A percentile compares a stretch with the other conserved stretches of the same genome.
Conservation (phyloP, 2,888 invertebrate species). For the Patella caerulea region DNA sequence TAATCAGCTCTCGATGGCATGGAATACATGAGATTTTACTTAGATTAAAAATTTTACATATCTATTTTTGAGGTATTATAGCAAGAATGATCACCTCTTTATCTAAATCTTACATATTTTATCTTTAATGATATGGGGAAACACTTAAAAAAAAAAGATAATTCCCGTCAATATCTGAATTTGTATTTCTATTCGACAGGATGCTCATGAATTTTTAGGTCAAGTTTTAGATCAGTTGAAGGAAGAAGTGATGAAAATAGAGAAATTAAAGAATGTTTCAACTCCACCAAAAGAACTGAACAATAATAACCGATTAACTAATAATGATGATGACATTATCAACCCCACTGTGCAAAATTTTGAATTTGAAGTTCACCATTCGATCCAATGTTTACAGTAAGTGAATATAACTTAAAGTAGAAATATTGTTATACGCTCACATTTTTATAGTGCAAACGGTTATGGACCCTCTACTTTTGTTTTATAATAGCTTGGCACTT, state of each 20-base stretch:
- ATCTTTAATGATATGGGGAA: too few species aligned
- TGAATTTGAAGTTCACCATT: constrained; percentile 66
- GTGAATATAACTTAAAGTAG: constrained; percentile 13
- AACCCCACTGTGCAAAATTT: constrained; percentile 67
- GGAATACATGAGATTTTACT: too few species aligned
- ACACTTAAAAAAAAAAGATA: too few species aligned
- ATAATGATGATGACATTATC: constrained; percentile 27
- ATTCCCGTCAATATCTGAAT: neutral
- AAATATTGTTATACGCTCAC: too few species aligned
- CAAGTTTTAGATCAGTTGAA: constrained; percentile 69
- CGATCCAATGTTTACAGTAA: constrained; percentile 60
- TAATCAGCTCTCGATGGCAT: too few species aligned
- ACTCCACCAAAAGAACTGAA: constrained; percentile 30
- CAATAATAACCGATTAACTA: constrained; percentile 4
- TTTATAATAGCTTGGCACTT: too few species aligned
- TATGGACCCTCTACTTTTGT: too few species aligned
- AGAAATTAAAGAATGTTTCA: constrained; percentile 50
- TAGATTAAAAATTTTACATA: too few species aligned
- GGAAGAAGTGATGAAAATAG: constrained; percentile 62
- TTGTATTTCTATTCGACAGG: constrained; percentile 47
- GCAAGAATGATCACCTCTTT: too few species aligned
- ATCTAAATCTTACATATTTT: too few species aligned
- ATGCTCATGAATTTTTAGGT: constrained; percentile 70
- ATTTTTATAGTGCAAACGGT: too few species aligned
- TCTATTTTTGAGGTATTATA: too few species aligned